Percentiles rank a stretch among this genome's conserved stretches.
phyloP scores from a whole-genome alignment of 2,113 vertebrate genomes.

The Forbesichthys papilliferus region DNA sequence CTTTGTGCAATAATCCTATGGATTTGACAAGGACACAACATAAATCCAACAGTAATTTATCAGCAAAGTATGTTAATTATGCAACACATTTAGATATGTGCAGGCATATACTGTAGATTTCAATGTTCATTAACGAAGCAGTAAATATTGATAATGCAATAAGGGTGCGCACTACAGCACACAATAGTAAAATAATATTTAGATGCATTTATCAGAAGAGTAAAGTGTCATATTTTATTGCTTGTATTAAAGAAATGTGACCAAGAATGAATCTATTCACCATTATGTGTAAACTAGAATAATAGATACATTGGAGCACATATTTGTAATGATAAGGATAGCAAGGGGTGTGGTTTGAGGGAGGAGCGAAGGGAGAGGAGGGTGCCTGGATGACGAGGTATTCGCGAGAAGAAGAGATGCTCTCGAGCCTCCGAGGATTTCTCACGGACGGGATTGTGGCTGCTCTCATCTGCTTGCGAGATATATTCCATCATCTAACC shows the following conservation, averaged over 20 bases:
- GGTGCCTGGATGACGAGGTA: constrained; percentile 28
- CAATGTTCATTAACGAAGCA: no score
- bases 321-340: constrained; percentile 9
- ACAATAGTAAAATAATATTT: not conserved
- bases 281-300: no score
- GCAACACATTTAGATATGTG: no score
- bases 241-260: constrained; percentile 14
- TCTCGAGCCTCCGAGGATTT: constrained; percentile 34
- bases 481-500: constrained; percentile 66
- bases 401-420: constrained; percentile 62
- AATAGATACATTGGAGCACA: no score
- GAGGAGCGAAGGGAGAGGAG: not conserved
- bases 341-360: constrained; percentile 51
- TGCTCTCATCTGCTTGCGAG: constrained; percentile 42
- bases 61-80: not conserved
- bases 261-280: not conserved
- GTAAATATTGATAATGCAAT: not conserved
- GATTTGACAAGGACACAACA: not conserved
- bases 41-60: not conserved
- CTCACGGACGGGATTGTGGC: constrained; percentile 51
- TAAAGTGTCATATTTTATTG: not conserved
- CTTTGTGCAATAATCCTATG: not conserved
- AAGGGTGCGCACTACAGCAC: not conserved
- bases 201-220: no score
- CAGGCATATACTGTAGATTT: no score